A percentile compares a stretch with the other conserved stretches of the same genome.
Conservation (phyloP, 2,113 vertebrate species). For the Stigmatopora nigra region DNA sequence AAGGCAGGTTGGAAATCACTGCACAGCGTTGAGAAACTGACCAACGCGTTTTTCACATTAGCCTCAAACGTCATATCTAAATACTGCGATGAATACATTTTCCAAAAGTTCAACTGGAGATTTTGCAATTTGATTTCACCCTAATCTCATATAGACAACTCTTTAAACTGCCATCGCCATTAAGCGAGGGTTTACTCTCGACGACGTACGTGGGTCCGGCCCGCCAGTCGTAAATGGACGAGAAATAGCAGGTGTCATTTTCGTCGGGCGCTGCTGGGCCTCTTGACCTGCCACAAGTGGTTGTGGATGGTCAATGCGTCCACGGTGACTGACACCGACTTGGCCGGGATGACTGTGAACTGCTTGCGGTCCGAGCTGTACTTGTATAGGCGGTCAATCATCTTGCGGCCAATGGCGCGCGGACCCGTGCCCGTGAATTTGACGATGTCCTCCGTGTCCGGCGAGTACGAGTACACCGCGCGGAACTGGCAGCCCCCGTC, state of each 20-base stretch:
- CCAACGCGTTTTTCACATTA: not conserved
- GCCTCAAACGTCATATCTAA: no score
- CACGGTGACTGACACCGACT: constrained; percentile 90
- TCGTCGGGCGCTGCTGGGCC: constrained; percentile 82
- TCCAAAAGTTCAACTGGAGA: not conserved
- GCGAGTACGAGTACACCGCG: constrained; percentile 84
- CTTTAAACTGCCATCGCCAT: not conserved
- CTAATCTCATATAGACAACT: not conserved
- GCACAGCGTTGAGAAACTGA: not conserved
- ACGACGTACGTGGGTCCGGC: constrained; percentile 49
- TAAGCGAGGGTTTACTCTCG: not conserved
- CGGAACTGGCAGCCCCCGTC: constrained; percentile 92
- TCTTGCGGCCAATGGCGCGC: constrained; percentile 81
- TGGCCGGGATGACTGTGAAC: constrained; percentile 89
- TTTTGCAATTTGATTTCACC: not conserved
- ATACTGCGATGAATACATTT: not conserved
- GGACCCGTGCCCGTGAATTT: constrained; percentile 89
- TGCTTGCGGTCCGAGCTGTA: constrained; percentile 97
- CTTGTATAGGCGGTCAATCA: constrained; percentile 95
- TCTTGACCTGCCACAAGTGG: constrained; percentile 89
- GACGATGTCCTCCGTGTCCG: constrained; percentile 84
- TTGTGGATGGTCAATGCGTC: constrained; percentile 94
- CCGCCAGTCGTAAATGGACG: constrained; percentile 35
- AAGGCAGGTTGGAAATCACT: not conserved
- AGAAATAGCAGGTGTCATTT: constrained; percentile 48